Evolutionary conservation across 2,797 vertebrate species (phyloP).

Genomic region (Channa striata): DNA sequence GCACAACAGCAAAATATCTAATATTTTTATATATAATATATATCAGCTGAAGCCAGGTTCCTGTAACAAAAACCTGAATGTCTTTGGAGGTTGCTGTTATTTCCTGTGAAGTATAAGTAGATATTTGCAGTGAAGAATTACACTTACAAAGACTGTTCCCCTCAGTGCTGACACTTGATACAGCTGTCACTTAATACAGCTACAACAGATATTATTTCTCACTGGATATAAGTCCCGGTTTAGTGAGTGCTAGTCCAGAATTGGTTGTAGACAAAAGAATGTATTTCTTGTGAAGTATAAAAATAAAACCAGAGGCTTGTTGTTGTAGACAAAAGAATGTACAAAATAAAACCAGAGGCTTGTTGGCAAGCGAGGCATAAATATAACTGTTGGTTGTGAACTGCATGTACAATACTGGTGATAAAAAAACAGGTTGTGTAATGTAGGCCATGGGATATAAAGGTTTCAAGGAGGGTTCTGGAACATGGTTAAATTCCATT

Average conservation of each 20-base stretch:
- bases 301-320: background rate
- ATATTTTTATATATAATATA: no score
- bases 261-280: constrained; percentile 21
- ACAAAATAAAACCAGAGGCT: background rate
- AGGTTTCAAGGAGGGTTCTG: constrained; percentile 60
- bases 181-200: constrained; percentile 8
- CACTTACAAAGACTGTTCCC: constrained; percentile 6
- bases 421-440: constrained; percentile 51
- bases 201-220: no score
- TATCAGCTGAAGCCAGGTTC: no score
- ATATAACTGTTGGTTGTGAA: constrained; percentile 37
- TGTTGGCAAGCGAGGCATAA: constrained; percentile 43
- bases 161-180: constrained; percentile 1
- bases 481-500: constrained; percentile 64
- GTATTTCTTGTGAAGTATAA: no score
- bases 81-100: constrained; percentile 8
- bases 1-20: no score
- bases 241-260: constrained; percentile 8
- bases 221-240: no score
- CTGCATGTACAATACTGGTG: constrained; percentile 22
- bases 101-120: background rate
- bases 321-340: constrained; percentile 20
- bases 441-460: constrained; percentile 53
- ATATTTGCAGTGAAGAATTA: constrained; percentile 3
- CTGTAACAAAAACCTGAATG: background rate